Evolutionary conservation across 23 tunicate species (phyloP), one percentile per base, ranked within the genome.

Genomic region (Trididemnum clinides): DNA sequence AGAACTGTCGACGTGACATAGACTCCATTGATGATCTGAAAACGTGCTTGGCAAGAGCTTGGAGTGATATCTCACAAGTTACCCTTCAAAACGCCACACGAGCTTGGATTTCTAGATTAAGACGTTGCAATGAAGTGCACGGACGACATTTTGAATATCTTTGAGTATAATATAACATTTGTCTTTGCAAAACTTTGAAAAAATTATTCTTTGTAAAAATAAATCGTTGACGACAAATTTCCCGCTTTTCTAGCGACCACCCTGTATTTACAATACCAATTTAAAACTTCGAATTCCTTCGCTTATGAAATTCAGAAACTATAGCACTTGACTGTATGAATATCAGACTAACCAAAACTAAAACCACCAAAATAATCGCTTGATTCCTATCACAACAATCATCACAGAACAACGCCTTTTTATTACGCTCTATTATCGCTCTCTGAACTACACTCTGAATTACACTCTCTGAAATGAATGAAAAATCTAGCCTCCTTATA

Each of bases 81-180:
- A 73, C 80, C 80, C 57, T 73, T 37, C 26, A 73, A 73, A 73
- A 73, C 57, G 80, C 80, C 38, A 73, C 80, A 73, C 57, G 29
- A 73, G 80, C 80, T 73, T 36, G 80, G 80, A 73, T 73, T 73
- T 73, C 80, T 73, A 73, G 54, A 57, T 73, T 36, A 73, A 73
- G 80, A 73, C 75, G 22, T 6, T 73, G 80, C 80, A 36, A 54
- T 73, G 80, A 73, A 73, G 80, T 73, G 57, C 54, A 73, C 54
- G 80, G 57, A 73, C 80, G 57, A 38, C 80, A 73, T 73, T 73
- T 73, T 73, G 80, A 73, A 38, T 57, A 73, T 36, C 80, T 36
- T 36, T 73, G 31, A 36, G 80, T 73, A 57, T 73, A 73, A 73
- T 73, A 73, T 38, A 36, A 37, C 80, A 39, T 36, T 36, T 36